Conservation (phyloP, 2,113 vertebrate species). For the Dunckerocampus dactyliophorus region DNA sequence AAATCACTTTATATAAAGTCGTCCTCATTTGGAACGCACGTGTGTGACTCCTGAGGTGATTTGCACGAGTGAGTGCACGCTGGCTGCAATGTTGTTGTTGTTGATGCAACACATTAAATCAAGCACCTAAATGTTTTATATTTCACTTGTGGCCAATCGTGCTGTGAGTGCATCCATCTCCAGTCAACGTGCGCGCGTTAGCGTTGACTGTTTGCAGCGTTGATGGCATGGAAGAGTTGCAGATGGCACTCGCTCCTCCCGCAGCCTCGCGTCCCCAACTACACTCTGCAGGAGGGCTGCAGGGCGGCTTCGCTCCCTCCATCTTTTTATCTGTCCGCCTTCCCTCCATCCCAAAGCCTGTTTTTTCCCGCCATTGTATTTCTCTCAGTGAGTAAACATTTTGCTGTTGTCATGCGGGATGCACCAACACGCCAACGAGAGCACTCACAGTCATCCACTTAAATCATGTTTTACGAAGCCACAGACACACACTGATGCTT, state of each 20-base stretch:
- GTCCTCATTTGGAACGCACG: constrained; percentile 11
- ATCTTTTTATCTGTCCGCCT: constrained; percentile 29
- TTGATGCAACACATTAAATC: constrained; percentile 36
- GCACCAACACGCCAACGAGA: no score
- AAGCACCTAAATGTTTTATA: constrained; percentile 36
- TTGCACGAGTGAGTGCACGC: constrained; percentile 15
- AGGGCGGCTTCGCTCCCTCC: constrained; percentile 36
- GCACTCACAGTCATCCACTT: no score
- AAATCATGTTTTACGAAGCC: no score
- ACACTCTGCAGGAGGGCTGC: constrained; percentile 36
- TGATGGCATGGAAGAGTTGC: constrained; percentile 55
- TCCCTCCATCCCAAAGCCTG: constrained; percentile 9
- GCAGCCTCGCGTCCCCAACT: constrained; percentile 53
- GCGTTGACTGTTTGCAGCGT: constrained; percentile 22
- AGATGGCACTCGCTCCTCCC: constrained; percentile 37
- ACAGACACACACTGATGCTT: no score
- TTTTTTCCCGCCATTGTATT: neutral
- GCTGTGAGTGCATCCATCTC: constrained; percentile 24
- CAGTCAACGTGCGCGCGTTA: constrained; percentile 20
- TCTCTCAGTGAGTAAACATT: no score
- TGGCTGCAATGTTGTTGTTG: constrained; percentile 3
- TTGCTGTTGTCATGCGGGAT: no score
- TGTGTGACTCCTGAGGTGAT: constrained; percentile 1
- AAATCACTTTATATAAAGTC: neutral
- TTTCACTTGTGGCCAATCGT: constrained; percentile 35